Percentiles rank a stretch among this genome's conserved stretches.
Evolutionary conservation across 1,140 invertebrate genomes (phyloP).

Genomic region (Zaprionus kolodkinae): DNA sequence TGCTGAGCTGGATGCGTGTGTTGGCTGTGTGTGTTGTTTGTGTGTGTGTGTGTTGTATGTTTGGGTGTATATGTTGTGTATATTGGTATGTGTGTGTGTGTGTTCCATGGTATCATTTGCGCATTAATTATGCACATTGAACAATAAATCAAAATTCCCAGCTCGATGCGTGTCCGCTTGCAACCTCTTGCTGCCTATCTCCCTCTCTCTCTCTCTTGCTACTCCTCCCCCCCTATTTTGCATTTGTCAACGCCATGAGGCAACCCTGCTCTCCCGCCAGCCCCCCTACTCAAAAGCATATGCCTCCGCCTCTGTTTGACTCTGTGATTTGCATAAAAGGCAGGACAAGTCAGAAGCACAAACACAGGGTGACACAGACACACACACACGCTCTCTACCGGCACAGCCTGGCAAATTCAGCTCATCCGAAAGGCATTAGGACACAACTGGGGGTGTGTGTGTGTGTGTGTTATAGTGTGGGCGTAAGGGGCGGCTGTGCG

Average conservation of each 20-base stretch:
- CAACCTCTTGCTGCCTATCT: not conserved
- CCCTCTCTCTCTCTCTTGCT: not conserved
- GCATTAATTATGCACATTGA: constrained; percentile 77
- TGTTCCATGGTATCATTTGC: constrained; percentile 68
- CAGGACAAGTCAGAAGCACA: constrained; percentile 15
- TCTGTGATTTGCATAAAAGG: constrained; percentile 77
- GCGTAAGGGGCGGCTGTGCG: not conserved
- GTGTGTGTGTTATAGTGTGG: not conserved
- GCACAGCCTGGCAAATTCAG: constrained; percentile 24
- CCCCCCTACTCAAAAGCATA: constrained; percentile 7
- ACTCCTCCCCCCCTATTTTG: constrained; percentile 37
- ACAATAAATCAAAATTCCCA: constrained; percentile 77
- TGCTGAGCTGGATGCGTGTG: constrained; percentile 18
- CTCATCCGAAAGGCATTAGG: constrained; percentile 60
- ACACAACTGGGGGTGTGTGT: not conserved
- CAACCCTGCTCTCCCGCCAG: constrained; percentile 1
- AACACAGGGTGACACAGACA: not conserved
- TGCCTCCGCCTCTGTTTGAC: constrained; percentile 44
- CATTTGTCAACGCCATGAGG: constrained; percentile 74
- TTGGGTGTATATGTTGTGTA: constrained; percentile 7
- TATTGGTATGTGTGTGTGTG: constrained; percentile 5
- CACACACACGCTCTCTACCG: not conserved
- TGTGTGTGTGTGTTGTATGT: constrained; percentile 13
- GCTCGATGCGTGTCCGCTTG: constrained; percentile 13
- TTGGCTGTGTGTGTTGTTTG: constrained; percentile 1